Base-by-base conservation (phyloP, 2,888 invertebrate species). In the Agrotis segetum region DNA sequence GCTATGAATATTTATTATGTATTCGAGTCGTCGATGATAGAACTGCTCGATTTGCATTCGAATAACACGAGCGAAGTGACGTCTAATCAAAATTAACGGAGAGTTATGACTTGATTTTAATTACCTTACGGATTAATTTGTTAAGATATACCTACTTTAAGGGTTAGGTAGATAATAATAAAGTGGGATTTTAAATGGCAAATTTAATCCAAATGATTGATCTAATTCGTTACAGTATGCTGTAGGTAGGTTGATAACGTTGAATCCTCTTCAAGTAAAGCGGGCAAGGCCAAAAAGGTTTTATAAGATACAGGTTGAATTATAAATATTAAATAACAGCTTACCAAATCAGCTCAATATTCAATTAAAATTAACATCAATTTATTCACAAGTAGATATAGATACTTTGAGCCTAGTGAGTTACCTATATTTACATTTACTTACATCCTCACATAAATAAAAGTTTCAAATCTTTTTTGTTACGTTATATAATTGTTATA, bases 11-110 rank as follows among this genome's bases (percentile, higher is more conserved):
- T 82, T 81, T 74, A 70, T 77, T 77, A 79, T 34, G 58, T 70
- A 84, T 86, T 79, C 74, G 64, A 66, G 63, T 63, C 50, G n/a
- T 64, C 47, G 24, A 47, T 68, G 76, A 77, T 79, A 74, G 79
- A 79, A 79, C 68, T 13, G 64, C 53, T 52, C 55, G 58, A 87
- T 86, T 85, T 77, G 73, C 75, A 84, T 86, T 61, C 61, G 47
- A 83, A 78, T 79, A 62, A 76, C 67, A 53, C n/a, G 47, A 34
- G 58, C 65, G 65, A 68, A 67, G 46, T 60, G 78, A 71, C 52
- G 11, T 67, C 67, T 61, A 64, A 75, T 82, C 71, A 65, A 68
- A 65, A 72, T 67, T 49, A 71, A 74, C 56, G 16, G 61, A 53
- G 67, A 69, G 63, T 67, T 71, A 70, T 71, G 74, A 72, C 72